phyloP scores from a whole-genome alignment of 2,888 invertebrate genomes.

The Zeuzera pyrina region DNA sequence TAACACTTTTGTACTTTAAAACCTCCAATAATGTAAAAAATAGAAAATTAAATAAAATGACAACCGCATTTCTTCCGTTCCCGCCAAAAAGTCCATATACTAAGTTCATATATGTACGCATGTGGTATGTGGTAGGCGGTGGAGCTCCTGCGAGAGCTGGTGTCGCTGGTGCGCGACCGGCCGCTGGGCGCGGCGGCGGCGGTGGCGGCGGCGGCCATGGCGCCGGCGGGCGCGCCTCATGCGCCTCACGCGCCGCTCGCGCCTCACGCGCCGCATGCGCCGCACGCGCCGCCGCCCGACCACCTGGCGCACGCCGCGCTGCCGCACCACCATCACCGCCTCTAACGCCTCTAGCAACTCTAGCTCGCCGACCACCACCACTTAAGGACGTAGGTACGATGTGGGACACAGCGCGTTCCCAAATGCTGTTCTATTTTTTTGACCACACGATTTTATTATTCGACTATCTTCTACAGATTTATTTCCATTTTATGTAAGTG shows the following conservation, averaged over 20 bases:
- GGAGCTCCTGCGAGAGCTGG: slow-evolving; percentile 41
- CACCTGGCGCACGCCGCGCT: slow-evolving; percentile 1
- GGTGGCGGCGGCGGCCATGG: slow-evolving; percentile 23
- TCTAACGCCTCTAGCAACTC: slow-evolving; percentile 10
- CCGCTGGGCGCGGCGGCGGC: slow-evolving; percentile 42
- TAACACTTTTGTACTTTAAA: too few species aligned
- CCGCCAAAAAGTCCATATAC: too few species aligned
- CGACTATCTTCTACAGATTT: too few species aligned
- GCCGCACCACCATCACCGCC: slow-evolving; percentile 18
- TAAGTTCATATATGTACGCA: too few species aligned
- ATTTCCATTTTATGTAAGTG: not conserved
- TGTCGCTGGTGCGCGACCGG: slow-evolving; percentile 73
- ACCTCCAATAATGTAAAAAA: too few species aligned
- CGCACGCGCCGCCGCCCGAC: slow-evolving; percentile 44
- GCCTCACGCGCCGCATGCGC: slow-evolving; percentile 28
- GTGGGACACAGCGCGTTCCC: too few species aligned
- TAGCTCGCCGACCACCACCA: too few species aligned
- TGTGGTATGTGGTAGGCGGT: slow-evolving; percentile 21
- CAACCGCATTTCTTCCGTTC: too few species aligned
- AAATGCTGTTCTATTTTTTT: too few species aligned
- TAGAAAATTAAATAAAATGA: too few species aligned
- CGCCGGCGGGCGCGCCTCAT: slow-evolving; percentile 6
- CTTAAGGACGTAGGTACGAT: too few species aligned
- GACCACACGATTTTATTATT: too few species aligned
- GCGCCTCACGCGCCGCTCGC: slow-evolving; percentile 11